Evolutionary conservation across 2,888 invertebrate genomes (phyloP), one percentile per base, ranked within the genome.

Genomic region (Zhuqinia jingwanae): DNA sequence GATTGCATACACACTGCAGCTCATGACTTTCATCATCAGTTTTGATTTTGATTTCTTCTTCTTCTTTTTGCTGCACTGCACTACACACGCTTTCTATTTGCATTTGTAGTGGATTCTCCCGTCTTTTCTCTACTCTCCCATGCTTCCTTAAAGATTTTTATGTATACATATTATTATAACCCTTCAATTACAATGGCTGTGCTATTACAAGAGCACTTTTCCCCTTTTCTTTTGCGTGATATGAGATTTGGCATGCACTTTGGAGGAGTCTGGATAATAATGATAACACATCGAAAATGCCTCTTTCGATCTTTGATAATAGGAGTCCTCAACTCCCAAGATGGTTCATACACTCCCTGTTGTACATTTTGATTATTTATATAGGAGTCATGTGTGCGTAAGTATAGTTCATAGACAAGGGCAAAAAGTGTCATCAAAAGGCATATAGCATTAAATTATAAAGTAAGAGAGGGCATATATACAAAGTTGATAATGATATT

Each of bases 311-410:
- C 65, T 65, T 8, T 8, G 65, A 36, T n/a, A 17, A 11, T 25
- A 36, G 25, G 56, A 60, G 36, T 76, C 56, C 56, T 27, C 30
- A 42, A 77, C 60, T 77, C 77, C 77, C 77, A 60, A 77, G 77
- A 60, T 36, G 20, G 45, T 77, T n/a, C 42, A 42, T 65, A 65
- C 42, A 17, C 36, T 36, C 20, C 17, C 20, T 10, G 13, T 10
- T 10, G 13, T 17, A 42, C 58, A n/a, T n/a, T n/a, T n/a, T n/a
- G n/a, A n/a, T n/a, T n/a, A n/a, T n/a, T n/a, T n/a, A n/a, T n/a
- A n/a, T n/a, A n/a, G n/a, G n/a, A n/a, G n/a, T n/a, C n/a, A n/a
- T n/a, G n/a, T n/a, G n/a, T n/a, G n/a, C n/a, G n/a, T n/a, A n/a
- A n/a, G n/a, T n/a, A n/a, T n/a, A n/a, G n/a, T n/a, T n/a, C n/a